These are phyloP conservation scores for Laticauda laticaudata DNA, from an alignment of 2,113 vertebrate species.

Conservation along the genomic window DNA sequence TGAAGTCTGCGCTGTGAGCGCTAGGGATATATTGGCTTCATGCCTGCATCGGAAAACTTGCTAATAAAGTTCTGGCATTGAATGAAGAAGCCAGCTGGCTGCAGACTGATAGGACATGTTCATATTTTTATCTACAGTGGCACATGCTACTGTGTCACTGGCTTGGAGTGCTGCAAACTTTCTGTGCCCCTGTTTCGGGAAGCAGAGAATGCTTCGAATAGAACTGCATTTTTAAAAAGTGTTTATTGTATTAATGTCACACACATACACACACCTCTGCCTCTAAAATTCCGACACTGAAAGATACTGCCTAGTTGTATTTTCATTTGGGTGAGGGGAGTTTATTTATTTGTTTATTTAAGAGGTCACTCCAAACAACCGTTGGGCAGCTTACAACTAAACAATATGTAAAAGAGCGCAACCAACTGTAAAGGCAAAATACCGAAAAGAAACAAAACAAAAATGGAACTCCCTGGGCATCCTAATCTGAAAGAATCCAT, in stretches of 20 bases:
- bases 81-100: slow-evolving; percentile 5
- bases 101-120: slow-evolving; percentile 18
- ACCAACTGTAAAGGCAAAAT: background rate
- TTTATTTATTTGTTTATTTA: background rate
- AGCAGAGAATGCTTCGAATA: background rate
- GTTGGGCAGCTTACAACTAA: background rate
- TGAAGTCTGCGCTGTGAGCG: background rate
- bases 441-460: background rate
- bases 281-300: background rate
- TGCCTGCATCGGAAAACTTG: background rate
- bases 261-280: background rate
- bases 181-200: background rate
- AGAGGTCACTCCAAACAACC: background rate
- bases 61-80: background rate
- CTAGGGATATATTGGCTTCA: background rate
- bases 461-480: background rate
- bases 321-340: background rate
- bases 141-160: slow-evolving; percentile 17
- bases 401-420: background rate
- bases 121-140: slow-evolving; percentile 14
- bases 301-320: background rate
- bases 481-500: background rate
- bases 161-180: background rate
- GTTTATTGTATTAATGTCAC: background rate
- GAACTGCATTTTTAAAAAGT: background rate